These are phyloP conservation scores for Fabriciana adippe DNA, from an alignment of 2,888 invertebrate species.

Conservation along the genomic window DNA sequence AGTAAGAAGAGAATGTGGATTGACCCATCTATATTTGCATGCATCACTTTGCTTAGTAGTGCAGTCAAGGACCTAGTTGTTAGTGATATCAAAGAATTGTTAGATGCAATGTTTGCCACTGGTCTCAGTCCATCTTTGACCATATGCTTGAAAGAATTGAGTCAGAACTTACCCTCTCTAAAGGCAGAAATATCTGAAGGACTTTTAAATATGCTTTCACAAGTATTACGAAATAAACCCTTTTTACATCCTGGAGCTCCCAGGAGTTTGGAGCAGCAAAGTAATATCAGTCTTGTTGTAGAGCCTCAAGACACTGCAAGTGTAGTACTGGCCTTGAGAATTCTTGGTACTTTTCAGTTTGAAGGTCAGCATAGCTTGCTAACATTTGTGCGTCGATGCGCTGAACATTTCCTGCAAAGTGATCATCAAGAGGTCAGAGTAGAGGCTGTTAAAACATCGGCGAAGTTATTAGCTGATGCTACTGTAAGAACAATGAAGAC, in stretches of 20 bases:
- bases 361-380: slow-evolving; percentile 93
- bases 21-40: slow-evolving; percentile 96
- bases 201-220: slow-evolving; percentile 93
- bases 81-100: slow-evolving; percentile 89
- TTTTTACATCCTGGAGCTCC: slow-evolving; percentile 91
- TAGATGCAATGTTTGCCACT: slow-evolving; percentile 96
- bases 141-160: slow-evolving; percentile 94
- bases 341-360: slow-evolving; percentile 95
- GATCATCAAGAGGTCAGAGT: slow-evolving; percentile 94
- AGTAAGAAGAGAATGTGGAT: slow-evolving; percentile 88
- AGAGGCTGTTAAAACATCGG: slow-evolving; percentile 97
- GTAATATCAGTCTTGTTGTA: slow-evolving; percentile 67
- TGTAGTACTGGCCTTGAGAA: slow-evolving; percentile 94
- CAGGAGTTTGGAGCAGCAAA: slow-evolving; percentile 81
- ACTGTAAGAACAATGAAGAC: slow-evolving; percentile 84
- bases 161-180: slow-evolving; percentile 92
- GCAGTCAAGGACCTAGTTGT: slow-evolving; percentile 91
- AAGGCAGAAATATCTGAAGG: slow-evolving; percentile 96
- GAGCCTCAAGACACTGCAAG: slow-evolving; percentile 89
- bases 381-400: slow-evolving; percentile 95
- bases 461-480: slow-evolving; percentile 92
- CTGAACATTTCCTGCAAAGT: slow-evolving; percentile 94
- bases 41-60: slow-evolving; percentile 94
- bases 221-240: slow-evolving; percentile 94
- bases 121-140: slow-evolving; percentile 95